Conservation (phyloP, 2,888 invertebrate species). For the Campoletis raptor region DNA sequence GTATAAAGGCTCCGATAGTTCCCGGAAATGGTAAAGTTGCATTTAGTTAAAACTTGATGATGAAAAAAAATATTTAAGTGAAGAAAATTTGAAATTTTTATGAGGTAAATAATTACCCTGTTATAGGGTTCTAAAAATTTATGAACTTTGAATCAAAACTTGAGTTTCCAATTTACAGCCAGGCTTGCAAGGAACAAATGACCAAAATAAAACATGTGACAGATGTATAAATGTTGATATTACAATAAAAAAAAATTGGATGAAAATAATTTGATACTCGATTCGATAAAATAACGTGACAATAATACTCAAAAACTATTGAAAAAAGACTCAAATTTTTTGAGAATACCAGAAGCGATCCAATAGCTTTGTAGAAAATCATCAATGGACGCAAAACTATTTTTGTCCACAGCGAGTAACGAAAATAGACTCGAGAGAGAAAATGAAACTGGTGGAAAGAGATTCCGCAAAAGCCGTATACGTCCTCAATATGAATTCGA, state of each 20-base stretch:
- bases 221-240: neutral
- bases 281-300: neutral
- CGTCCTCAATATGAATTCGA: neutral
- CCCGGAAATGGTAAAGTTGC: conserved; percentile 15
- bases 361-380: neutral
- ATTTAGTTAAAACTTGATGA: no score
- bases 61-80: no score
- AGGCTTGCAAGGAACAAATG: neutral
- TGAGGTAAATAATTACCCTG: no score
- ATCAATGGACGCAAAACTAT: neutral
- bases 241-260: neutral
- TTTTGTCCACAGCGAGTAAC: neutral
- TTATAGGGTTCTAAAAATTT: no score
- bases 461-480: neutral
- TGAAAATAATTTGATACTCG: neutral
- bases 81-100: no score
- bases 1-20: conserved; percentile 31
- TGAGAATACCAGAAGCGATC: neutral
- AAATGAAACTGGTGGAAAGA: neutral
- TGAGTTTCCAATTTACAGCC: neutral
- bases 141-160: neutral
- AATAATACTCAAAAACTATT: neutral
- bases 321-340: neutral
- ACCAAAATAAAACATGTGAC: neutral
- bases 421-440: neutral